Conservation (phyloP, 2,888 invertebrate species). For the Coronaproctus castanopsis region DNA sequence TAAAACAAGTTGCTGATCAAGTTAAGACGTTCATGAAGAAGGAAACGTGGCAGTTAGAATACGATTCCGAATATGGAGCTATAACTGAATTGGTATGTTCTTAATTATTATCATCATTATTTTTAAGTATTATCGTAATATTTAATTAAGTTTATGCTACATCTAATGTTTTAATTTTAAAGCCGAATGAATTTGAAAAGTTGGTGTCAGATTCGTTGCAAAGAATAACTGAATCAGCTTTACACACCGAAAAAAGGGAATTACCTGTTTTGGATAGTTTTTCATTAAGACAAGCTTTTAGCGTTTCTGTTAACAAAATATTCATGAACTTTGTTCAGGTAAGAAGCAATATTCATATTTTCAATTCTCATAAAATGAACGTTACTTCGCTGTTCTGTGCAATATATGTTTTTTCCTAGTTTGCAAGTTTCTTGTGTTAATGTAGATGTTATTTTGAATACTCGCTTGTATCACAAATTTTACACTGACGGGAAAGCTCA, state of each 20-base stretch:
- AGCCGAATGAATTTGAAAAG: slow-evolving; percentile 52
- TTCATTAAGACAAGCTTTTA: slow-evolving; percentile 31
- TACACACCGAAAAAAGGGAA: slow-evolving; percentile 48
- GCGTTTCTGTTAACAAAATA: slow-evolving; percentile 36
- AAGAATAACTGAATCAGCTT: slow-evolving; percentile 44
- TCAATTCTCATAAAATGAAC: no score
- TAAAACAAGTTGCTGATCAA: slow-evolving; percentile 63
- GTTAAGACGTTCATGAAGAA: slow-evolving; percentile 45
- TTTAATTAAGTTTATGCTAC: neutral
- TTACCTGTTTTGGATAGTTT: slow-evolving; percentile 33
- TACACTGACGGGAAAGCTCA: no score
- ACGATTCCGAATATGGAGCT: slow-evolving; percentile 63
- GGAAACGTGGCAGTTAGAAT: slow-evolving; percentile 74
- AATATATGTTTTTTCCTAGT: no score
- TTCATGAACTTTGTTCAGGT: slow-evolving; percentile 28
- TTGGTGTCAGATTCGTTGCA: slow-evolving; percentile 51
- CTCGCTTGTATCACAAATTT: no score
- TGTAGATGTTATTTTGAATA: no score
- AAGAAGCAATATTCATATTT: no score
- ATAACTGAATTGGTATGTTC: slow-evolving; percentile 43
- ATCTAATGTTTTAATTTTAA: slow-evolving; percentile 20
- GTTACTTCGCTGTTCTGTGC: no score
- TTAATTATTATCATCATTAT: neutral
- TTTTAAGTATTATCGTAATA: neutral
- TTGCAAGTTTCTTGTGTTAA: no score